Percentiles rank a stretch among this genome's conserved stretches.
Evolutionary conservation across 2,888 invertebrate species (phyloP).

Genomic region (Platycnemis pennipes): DNA sequence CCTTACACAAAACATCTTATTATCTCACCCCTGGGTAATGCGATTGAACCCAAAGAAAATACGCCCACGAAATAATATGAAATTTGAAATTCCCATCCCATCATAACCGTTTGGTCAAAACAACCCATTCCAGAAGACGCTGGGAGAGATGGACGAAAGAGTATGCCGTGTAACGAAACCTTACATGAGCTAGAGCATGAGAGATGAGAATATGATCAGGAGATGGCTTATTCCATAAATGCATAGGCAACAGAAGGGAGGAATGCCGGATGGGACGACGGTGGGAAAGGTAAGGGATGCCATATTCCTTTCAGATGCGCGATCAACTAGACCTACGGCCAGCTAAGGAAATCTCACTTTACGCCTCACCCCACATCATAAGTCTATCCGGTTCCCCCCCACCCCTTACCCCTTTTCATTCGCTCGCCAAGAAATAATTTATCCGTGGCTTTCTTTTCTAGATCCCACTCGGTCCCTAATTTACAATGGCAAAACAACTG

Average conservation of each 20-base stretch:
- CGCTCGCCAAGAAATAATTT: background rate
- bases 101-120: too few relatives aligned
- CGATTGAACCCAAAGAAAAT: too few relatives aligned
- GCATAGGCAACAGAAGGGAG: background rate
- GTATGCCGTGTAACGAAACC: too few relatives aligned
- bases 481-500: background rate
- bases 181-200: background rate
- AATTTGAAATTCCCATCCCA: too few relatives aligned
- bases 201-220: background rate
- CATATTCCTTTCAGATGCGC: conserved; percentile 23
- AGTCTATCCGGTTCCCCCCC: background rate
- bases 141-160: too few relatives aligned
- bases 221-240: background rate
- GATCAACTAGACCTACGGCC: background rate
- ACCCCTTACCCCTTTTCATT: background rate
- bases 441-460: background rate
- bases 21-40: too few relatives aligned
- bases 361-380: background rate
- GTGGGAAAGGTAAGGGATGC: conserved; percentile 18
- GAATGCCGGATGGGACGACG: background rate
- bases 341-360: background rate
- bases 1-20: too few relatives aligned
- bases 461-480: background rate
- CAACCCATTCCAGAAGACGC: too few relatives aligned
- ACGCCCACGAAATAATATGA: too few relatives aligned